Evolutionary conservation across 1,140 invertebrate species (phyloP).

Genomic region (Ganaspis sp.): DNA sequence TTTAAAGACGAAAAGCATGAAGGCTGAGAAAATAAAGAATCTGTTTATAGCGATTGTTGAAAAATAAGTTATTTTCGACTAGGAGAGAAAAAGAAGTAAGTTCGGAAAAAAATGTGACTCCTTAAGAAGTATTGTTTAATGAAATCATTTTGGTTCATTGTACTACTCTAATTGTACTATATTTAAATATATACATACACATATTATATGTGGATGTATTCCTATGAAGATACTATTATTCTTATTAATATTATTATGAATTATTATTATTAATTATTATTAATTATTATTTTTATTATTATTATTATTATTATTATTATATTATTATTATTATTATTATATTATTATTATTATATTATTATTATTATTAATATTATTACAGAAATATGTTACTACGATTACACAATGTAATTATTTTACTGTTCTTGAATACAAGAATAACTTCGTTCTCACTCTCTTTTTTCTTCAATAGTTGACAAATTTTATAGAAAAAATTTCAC

Average conservation of each 20-base stretch:
- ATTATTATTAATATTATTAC: conserved; percentile 12
- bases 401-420: conserved; percentile 63
- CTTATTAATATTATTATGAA: conserved; percentile 47
- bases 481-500: not conserved
- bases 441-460: conserved; percentile 15
- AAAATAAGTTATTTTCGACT: conserved; percentile 18
- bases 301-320: conserved; percentile 4
- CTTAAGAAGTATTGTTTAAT: conserved; percentile 2
- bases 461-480: conserved; percentile 23
- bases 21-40: not conserved
- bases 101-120: not conserved
- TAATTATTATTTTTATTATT: conserved; percentile 47
- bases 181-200: conserved; percentile 42
- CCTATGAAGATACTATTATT: conserved; percentile 27
- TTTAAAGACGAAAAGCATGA: too few relatives aligned
- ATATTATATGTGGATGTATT: conserved; percentile 22
- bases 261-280: conserved; percentile 62
- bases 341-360: conserved; percentile 38
- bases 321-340: conserved; percentile 4
- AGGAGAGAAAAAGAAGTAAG: not conserved
- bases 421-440: conserved; percentile 52
- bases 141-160: not conserved
- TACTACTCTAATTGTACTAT: conserved; percentile 49
- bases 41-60: not conserved
- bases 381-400: conserved; percentile 50